Conservation (phyloP, 2,888 invertebrate genomes). For the Nemurella pictetii region DNA sequence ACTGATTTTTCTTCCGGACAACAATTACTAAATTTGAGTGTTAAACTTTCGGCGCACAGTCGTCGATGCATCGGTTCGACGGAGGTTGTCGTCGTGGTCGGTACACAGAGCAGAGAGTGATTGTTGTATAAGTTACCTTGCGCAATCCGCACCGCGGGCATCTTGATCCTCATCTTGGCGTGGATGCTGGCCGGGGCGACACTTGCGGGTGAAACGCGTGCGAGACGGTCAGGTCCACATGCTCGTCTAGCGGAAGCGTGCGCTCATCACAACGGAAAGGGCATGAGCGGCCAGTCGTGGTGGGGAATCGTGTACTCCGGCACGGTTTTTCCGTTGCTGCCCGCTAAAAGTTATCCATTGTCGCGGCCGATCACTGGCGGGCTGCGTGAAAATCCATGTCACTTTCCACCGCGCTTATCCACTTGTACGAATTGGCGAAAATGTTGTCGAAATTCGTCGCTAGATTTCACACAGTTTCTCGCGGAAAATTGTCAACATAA, state of each 20-base stretch:
- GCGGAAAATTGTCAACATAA: neutral
- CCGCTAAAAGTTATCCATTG: neutral
- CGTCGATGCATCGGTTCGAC: neutral
- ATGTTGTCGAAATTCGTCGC: neutral
- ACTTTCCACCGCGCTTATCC: neutral
- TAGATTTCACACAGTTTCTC: neutral
- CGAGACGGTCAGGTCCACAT: conserved; percentile 2
- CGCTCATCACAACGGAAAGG: conserved; percentile 23
- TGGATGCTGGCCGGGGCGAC: neutral
- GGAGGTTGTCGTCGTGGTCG: neutral
- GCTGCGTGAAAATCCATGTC: neutral
- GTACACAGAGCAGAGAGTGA: too few species aligned
- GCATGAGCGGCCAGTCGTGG: too few species aligned
- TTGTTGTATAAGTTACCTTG: conserved; percentile 78
- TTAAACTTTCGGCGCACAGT: neutral
- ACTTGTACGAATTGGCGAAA: neutral
- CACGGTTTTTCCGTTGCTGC: neutral
- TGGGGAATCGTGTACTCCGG: neutral
- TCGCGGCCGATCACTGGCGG: neutral
- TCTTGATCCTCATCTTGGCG: conserved; percentile 93
- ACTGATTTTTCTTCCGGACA: conserved; percentile 48
- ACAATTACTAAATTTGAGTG: conserved; percentile 37
- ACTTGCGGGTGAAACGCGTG: too few species aligned
- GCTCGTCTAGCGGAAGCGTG: neutral
- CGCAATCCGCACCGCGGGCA: conserved; percentile 95